Evolutionary conservation across 2,888 invertebrate species (phyloP).

Genomic region (Drosophila sordidapex): DNA sequence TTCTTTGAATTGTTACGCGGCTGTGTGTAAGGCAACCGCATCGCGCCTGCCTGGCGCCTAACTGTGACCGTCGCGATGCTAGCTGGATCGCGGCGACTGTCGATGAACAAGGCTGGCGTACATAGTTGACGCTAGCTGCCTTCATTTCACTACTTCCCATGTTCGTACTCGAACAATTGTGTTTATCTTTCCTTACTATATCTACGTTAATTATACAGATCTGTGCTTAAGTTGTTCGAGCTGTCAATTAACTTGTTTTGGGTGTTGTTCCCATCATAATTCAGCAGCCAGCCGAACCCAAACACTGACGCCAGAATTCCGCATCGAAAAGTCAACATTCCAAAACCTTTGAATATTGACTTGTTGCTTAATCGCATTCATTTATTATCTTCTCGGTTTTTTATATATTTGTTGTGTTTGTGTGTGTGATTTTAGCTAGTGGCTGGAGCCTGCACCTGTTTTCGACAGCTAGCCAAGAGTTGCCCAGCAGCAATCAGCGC

Average conservation of each 20-base stretch:
- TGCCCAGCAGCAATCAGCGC: slow-evolving; percentile 20
- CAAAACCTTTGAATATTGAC: slow-evolving; percentile 10
- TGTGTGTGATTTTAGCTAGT: not conserved
- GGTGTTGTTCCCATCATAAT: slow-evolving; percentile 11
- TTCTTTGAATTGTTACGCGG: no score
- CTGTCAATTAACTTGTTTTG: slow-evolving; percentile 12
- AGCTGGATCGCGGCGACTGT: no score
- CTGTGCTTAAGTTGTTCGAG: not conserved
- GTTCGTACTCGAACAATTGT: no score
- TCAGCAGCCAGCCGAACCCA: slow-evolving; percentile 8
- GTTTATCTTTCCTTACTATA: not conserved
- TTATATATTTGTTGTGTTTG: not conserved
- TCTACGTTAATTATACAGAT: not conserved
- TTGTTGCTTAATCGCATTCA: slow-evolving; percentile 35
- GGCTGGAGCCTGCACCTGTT: slow-evolving; percentile 43
- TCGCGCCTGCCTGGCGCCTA: no score
- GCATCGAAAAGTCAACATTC: slow-evolving; percentile 9
- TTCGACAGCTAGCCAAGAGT: slow-evolving; percentile 25
- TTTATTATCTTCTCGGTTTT: slow-evolving; percentile 5
- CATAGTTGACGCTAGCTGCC: no score
- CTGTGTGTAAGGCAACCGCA: no score
- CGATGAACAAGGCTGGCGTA: no score
- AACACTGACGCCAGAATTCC: slow-evolving; percentile 17
- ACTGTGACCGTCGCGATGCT: no score
- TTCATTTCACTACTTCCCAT: no score